These are phyloP conservation scores for Diadegma fenestrale DNA, from an alignment of 2,888 invertebrate species.

Conservation along the genomic window DNA sequence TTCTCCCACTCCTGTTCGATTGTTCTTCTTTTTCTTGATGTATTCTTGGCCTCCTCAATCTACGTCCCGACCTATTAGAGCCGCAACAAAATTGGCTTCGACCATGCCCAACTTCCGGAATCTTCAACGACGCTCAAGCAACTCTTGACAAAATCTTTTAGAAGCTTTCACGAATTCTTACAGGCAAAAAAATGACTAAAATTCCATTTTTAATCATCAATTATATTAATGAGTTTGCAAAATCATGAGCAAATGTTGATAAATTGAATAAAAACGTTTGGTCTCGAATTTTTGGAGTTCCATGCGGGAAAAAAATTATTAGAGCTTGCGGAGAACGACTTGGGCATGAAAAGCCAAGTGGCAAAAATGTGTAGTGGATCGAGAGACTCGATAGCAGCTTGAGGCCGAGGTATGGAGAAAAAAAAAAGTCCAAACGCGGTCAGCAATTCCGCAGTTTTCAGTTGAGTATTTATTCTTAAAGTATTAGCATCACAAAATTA, in stretches of 20 bases:
- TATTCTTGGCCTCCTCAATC: slow-evolving; percentile 62
- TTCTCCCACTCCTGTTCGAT: slow-evolving; percentile 68
- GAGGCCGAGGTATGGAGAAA: too few relatives aligned
- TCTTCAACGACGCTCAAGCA: slow-evolving; percentile 23
- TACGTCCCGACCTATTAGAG: slow-evolving; percentile 63
- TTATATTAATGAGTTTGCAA: too few relatives aligned
- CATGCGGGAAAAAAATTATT: too few relatives aligned
- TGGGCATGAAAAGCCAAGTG: slow-evolving; percentile 56
- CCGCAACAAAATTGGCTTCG: slow-evolving; percentile 51
- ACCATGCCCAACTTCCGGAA: slow-evolving; percentile 60
- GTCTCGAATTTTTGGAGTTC: not conserved
- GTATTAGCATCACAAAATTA: too few relatives aligned
- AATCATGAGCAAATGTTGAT: too few relatives aligned
- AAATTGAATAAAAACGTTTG: not conserved
- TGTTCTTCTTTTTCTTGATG: slow-evolving; percentile 55
- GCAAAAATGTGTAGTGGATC: slow-evolving; percentile 24
- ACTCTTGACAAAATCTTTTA: not conserved
- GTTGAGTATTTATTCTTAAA: not conserved
- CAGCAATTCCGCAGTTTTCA: not conserved
- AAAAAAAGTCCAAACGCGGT: too few relatives aligned
- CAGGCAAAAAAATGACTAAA: not conserved
- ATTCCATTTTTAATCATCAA: too few relatives aligned
- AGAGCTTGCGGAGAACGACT: slow-evolving; percentile 60
- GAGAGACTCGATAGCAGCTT: too few relatives aligned
- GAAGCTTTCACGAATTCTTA: not conserved